Base-by-base conservation (phyloP, 2,113 vertebrate genomes). In the Pelusios castaneus region DNA sequence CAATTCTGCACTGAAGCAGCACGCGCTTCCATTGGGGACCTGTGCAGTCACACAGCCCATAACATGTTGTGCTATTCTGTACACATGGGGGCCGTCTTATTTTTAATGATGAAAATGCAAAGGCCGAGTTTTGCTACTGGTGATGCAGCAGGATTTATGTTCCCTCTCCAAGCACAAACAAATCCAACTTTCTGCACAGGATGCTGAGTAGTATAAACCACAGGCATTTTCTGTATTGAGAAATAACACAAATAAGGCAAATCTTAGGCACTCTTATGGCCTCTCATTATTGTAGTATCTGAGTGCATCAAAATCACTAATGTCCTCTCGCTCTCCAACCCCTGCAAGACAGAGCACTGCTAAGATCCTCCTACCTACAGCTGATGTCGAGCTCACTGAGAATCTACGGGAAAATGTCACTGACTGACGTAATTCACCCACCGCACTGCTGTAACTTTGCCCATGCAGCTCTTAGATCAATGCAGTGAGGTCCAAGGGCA, bases 81-180 rank as follows among this genome's bases (percentile, higher is more conserved):
- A 21, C 38, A 24, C 38, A 38, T 41, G n/a, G 67, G 38, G 19
- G 21, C n/a, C 38, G 24, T 73, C 22, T 73, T 11, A 63, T 34
- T 34, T 63, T 34, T 63, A 63, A 34, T 41, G 22, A 73, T 24
- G 67, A 73, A 41, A 73, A 75, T 41, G 49, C 0, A 0, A 29
- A 87, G 34, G 51, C 51, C 13, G 25, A 67, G 25, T 82, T 93
- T 91, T 93, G 88, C 60, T 85, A 82, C 77, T 75, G 16, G 78
- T 0, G 0, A 63, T 63, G 29, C 60, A 63, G 60, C 60, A 34
- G 31, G 60, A 29, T 63, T 63, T 63, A 17, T 63, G 16, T 34
- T 34, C 60, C 16, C 31, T 34, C 60, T 34, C 31, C 60, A 60
- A 29, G 29, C 29, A 34, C 60, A 63, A 29, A 63, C 5, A 31